These are phyloP conservation scores for Acropternis orthonyx DNA, from an alignment of 2,797 vertebrate species.

Conservation along the genomic window DNA sequence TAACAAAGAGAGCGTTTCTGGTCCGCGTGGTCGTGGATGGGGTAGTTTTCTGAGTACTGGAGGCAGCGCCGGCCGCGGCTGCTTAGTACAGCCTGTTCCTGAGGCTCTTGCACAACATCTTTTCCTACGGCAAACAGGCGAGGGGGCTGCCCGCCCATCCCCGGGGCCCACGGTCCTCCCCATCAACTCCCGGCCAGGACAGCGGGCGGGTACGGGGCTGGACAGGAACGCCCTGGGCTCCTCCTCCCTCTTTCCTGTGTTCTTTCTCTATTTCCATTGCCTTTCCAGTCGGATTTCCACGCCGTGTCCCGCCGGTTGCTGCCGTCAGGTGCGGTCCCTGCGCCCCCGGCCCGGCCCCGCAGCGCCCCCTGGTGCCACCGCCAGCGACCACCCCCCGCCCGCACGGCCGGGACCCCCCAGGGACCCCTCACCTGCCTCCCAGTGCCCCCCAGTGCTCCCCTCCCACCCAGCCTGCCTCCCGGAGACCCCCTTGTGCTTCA, in stretches of 20 bases:
- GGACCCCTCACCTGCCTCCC: neutral
- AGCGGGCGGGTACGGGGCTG: neutral
- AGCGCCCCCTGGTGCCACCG: neutral
- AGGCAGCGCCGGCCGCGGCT: neutral
- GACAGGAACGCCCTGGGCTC: neutral
- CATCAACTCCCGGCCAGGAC: neutral
- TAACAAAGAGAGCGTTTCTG: neutral
- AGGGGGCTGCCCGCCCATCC: neutral
- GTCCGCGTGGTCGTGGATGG: neutral
- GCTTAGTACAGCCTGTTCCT: neutral
- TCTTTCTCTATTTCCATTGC: fast-evolving
- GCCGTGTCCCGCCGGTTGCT: neutral
- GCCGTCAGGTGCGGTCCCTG: neutral
- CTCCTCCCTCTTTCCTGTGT: neutral
- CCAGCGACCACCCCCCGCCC: neutral
- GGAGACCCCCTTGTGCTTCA: neutral
- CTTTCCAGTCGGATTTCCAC: fast-evolving
- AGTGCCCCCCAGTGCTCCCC: neutral
- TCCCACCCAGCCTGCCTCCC: neutral
- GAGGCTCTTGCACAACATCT: neutral
- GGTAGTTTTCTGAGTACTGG: neutral
- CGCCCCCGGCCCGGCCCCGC: neutral
- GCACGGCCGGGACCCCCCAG: neutral
- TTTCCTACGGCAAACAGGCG: neutral
- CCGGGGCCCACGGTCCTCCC: neutral